Conservation (phyloP, 2,888 invertebrate species). For the Cephus pulcher region DNA sequence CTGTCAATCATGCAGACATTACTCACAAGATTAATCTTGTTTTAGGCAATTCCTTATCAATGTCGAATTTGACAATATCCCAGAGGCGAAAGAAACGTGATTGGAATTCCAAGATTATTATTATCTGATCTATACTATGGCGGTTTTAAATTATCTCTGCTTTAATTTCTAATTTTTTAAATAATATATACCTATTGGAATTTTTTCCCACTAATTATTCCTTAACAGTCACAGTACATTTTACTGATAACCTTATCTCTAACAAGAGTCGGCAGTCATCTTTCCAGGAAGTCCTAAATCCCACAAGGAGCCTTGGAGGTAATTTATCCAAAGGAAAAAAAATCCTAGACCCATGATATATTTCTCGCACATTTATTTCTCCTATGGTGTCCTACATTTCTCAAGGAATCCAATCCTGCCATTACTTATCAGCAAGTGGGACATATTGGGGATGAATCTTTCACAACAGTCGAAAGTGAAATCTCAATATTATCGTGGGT, state of each 20-base stretch:
- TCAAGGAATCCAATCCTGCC: background rate
- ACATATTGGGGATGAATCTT: constrained; percentile 29
- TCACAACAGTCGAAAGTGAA: constrained; percentile 36
- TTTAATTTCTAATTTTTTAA: background rate
- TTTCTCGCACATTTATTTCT: background rate
- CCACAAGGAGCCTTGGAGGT: background rate
- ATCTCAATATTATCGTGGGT: constrained; percentile 14
- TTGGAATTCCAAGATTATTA: background rate
- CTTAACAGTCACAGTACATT: background rate
- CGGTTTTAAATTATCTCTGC: background rate
- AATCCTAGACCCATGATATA: background rate
- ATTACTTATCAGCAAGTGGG: constrained; percentile 22
- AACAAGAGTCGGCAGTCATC: background rate
- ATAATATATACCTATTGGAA: background rate
- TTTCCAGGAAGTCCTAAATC: background rate
- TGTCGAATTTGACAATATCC: background rate
- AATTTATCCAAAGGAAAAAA: background rate
- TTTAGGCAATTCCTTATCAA: background rate
- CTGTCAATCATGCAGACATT: background rate
- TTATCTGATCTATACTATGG: background rate
- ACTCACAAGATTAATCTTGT: background rate
- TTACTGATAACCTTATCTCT: background rate
- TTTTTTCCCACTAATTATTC: background rate
- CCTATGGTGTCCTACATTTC: background rate
- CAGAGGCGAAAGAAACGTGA: background rate